Evolutionary conservation across 2,113 vertebrate genomes (phyloP).

Genomic region (Syrmaticus mikado): DNA sequence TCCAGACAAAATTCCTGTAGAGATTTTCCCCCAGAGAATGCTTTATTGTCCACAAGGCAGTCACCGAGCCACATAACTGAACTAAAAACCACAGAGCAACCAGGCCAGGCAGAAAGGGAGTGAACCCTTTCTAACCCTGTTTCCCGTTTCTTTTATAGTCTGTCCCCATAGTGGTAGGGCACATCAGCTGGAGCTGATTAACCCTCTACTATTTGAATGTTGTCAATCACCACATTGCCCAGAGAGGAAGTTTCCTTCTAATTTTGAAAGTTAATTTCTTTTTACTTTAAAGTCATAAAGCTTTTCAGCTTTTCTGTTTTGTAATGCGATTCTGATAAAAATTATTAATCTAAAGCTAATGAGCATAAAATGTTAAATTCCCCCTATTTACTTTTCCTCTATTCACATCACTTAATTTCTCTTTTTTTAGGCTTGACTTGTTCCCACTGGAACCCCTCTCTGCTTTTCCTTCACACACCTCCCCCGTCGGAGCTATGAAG

Average conservation of each 20-base stretch:
- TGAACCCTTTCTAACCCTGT: fast-evolving
- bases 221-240: neutral
- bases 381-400: neutral
- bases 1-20: neutral
- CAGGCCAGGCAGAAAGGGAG: neutral
- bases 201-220: neutral
- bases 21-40: neutral
- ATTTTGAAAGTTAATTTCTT: neutral
- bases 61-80: neutral
- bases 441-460: neutral
- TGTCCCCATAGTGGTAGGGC: neutral
- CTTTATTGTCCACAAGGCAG: neutral
- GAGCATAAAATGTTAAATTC: neutral
- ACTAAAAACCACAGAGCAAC: neutral
- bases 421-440: neutral
- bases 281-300: neutral
- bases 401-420: neutral
- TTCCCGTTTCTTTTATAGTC: neutral
- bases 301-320: neutral
- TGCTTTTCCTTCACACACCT: neutral
- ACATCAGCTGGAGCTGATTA: neutral
- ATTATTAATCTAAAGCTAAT: neutral
- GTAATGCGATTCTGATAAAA: neutral
- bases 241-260: neutral
- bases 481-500: neutral